Evolutionary conservation across 2,797 vertebrate genomes (phyloP).

Genomic region (Chromobotia macracanthus): DNA sequence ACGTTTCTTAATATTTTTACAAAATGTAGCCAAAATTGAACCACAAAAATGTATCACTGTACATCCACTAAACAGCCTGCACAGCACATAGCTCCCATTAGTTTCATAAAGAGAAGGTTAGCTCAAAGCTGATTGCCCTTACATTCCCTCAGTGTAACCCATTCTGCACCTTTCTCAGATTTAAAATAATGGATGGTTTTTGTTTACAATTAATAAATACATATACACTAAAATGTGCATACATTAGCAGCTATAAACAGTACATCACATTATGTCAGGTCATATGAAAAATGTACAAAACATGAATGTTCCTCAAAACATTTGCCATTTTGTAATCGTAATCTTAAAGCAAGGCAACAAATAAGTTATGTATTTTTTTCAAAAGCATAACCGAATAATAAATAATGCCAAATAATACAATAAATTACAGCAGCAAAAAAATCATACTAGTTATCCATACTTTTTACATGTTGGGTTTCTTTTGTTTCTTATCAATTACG

Average conservation of each 20-base stretch:
- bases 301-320: slow-evolving; percentile 91
- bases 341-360: slow-evolving; percentile 91
- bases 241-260: slow-evolving; percentile 96
- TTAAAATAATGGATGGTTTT: slow-evolving; percentile 85
- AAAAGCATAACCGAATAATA: slow-evolving; percentile 71
- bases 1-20: slow-evolving; percentile 74
- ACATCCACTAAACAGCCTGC: slow-evolving; percentile 86
- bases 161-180: slow-evolving; percentile 57
- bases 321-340: slow-evolving; percentile 82
- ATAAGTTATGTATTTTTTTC: slow-evolving; percentile 65
- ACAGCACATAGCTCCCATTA: slow-evolving; percentile 83
- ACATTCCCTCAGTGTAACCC: slow-evolving; percentile 46
- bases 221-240: slow-evolving; percentile 94
- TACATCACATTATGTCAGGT: slow-evolving; percentile 96
- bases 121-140: slow-evolving; percentile 78
- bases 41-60: slow-evolving; percentile 76
- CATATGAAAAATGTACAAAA: slow-evolving; percentile 99
- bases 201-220: slow-evolving; percentile 86
- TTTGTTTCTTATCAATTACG: slow-evolving; percentile 55
- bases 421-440: slow-evolving; percentile 90
- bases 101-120: slow-evolving; percentile 81
- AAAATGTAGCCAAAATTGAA: slow-evolving; percentile 71
- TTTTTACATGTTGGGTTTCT: slow-evolving; percentile 68
- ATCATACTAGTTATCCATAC: slow-evolving; percentile 79
- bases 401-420: slow-evolving; percentile 78